phyloP scores from a whole-genome alignment of 2,113 vertebrate genomes.

The Podilymbus podiceps region DNA sequence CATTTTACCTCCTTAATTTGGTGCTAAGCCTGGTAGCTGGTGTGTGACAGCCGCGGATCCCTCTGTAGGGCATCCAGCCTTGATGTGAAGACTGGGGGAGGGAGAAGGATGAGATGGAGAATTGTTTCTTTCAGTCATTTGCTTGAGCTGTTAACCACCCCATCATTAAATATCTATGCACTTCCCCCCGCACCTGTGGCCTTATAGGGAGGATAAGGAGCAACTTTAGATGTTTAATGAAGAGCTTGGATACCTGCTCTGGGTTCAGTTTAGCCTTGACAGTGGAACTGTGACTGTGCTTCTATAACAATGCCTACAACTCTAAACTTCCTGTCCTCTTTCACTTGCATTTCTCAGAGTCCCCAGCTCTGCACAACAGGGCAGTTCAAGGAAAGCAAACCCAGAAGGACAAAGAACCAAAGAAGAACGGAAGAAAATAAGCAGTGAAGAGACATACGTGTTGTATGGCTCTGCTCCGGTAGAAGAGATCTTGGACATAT shows the following conservation, averaged over 20 bases:
- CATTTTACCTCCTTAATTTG: background rate
- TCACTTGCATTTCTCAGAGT: background rate
- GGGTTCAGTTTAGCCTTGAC: background rate
- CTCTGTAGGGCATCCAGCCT: background rate
- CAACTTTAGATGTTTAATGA: background rate
- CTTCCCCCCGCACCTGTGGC: too few species aligned
- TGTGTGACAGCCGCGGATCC: background rate
- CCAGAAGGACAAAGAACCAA: background rate
- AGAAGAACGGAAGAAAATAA: background rate
- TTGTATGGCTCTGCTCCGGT: background rate
- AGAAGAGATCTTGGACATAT: background rate
- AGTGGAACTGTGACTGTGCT: background rate
- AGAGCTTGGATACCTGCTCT: background rate
- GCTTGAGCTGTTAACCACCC: background rate
- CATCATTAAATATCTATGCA: background rate
- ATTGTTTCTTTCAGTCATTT: background rate
- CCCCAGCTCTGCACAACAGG: background rate
- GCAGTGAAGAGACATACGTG: background rate
- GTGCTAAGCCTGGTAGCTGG: background rate
- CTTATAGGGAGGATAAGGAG: background rate
- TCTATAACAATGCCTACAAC: background rate
- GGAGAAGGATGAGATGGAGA: background rate
- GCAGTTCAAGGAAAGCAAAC: background rate
- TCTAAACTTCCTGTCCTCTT: background rate
- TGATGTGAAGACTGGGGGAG: background rate